Evolutionary conservation across 2,888 invertebrate genomes (phyloP), one percentile per base, ranked within the genome.

Genomic region (Phaonia tiefii): DNA sequence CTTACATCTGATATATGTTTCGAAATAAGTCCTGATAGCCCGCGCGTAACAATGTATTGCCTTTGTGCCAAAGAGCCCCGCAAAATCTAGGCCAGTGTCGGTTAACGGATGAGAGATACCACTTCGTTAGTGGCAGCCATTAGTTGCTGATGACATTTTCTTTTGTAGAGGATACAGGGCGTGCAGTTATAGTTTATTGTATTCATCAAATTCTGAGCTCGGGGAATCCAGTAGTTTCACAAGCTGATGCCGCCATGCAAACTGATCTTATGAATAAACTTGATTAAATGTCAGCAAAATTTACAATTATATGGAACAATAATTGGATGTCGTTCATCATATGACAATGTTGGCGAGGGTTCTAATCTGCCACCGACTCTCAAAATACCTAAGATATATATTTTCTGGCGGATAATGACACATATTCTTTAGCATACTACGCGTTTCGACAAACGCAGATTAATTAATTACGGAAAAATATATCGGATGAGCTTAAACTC

Each of bases 11-110:
- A n/a, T n/a, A n/a, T n/a, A n/a, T n/a, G n/a, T n/a, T n/a, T n/a
- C n/a, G n/a, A n/a, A n/a, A n/a, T n/a, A n/a, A n/a, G n/a, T n/a
- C n/a, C n/a, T n/a, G n/a, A n/a, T n/a, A n/a, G n/a, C n/a, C n/a
- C n/a, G n/a, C n/a, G n/a, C n/a, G n/a, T n/a, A n/a, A n/a, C n/a
- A n/a, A n/a, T n/a, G 25, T 1, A 25, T 22, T 20, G 54, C 54
- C 13, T 54, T 54, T 5, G 54, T 22, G 46, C 67, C 66, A 17
- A 74, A 74, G 3, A 66, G 74, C 8, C 74, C 74, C 1, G 63
- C 63, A 37, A 73, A 73, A 20, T 73, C 72, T 11, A 73, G 20
- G 10, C 54, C 63, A 2, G 65, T 74, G 31, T 66, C 20, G 15
- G 66, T 11, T 17, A 74, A 73, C 1, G 51, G 51, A 11, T 44